Conservation (phyloP, 2,888 invertebrate genomes). For the Hecatera dysodea region DNA sequence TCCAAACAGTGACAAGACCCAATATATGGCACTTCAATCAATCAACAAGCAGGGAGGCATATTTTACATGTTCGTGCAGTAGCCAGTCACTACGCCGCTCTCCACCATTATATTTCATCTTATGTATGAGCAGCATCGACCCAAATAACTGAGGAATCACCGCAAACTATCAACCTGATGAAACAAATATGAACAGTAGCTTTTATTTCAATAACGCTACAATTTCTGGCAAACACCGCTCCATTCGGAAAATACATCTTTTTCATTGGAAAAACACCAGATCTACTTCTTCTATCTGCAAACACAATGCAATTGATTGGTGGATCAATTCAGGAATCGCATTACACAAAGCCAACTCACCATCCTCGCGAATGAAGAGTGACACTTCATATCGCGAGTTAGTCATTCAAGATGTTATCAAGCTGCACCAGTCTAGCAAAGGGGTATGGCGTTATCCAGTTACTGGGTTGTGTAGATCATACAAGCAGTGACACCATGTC, state of each 20-base stretch:
- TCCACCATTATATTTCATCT: neutral
- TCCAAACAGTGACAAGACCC: neutral
- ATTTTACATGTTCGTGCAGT: neutral
- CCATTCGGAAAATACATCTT: too few species aligned
- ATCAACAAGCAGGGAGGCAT: neutral
- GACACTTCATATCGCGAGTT: neutral
- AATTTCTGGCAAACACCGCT: neutral
- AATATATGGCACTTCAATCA: neutral
- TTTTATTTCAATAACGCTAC: neutral
- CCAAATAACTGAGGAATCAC: neutral
- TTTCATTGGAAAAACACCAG: neutral
- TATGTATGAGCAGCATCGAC: neutral
- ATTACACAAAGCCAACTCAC: neutral
- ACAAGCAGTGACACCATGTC: neutral
- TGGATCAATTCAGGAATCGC: neutral
- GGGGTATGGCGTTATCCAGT: neutral
- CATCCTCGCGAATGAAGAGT: neutral
- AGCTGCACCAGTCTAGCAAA: neutral
- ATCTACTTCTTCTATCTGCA: neutral
- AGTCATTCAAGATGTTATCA: slow-evolving; percentile 6
- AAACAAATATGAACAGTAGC: neutral
- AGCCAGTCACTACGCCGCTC: neutral
- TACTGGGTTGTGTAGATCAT: neutral
- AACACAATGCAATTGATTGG: neutral
- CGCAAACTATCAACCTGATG: neutral